Base-by-base conservation (phyloP, 2,113 vertebrate species). In the Silurus meridionalis region DNA sequence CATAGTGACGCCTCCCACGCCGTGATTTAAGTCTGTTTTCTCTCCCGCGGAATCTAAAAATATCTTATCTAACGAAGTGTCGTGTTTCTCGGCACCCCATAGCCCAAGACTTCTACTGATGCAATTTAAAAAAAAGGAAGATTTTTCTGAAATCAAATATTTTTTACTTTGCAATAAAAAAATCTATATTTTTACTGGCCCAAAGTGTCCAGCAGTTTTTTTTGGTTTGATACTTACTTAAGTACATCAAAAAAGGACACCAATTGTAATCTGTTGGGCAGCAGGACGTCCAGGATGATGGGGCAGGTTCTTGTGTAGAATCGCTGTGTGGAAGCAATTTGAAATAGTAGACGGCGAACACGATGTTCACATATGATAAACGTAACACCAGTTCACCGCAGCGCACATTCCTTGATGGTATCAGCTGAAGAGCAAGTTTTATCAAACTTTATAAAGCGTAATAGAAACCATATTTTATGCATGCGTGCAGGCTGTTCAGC, bases 401-500 rank as follows among this genome's bases (percentile, higher is more conserved):
- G 48, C 3, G 2, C 15, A 57, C 74, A 78, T 55, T 78, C 77
- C n/a, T 37, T 11, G 78, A 79, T 79, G 25, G 17, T 80, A 60
- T 80, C 28, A 37, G 46, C 25, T 60, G 25, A 80, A 21, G n/a
- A 23, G 55, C 55, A 58, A 17, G 0, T 15, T 80, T 19, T 46
- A 37, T 1, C 0, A 6, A 78, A 17, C 10, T 23, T 80, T 80
- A n/a, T n/a, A n/a, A 61, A 60, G 48, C 14, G 23, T 25, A 14
- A 50, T 50, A 23, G 19, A 50, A 48, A 48, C 19, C 19, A 48
- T 81, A 13, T 63, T 52, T 28, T 50, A 50, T 61, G 9, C 83
- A 5, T 86, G 69, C 81, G 28, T 82, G 71, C 93, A 99, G 98
- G 91, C 95, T 99, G 95, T 99, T 99, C 95, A 99, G 98, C 92